Evolutionary conservation across 2,888 invertebrate genomes (phyloP).

Genomic region (Mylabris sibirica): DNA sequence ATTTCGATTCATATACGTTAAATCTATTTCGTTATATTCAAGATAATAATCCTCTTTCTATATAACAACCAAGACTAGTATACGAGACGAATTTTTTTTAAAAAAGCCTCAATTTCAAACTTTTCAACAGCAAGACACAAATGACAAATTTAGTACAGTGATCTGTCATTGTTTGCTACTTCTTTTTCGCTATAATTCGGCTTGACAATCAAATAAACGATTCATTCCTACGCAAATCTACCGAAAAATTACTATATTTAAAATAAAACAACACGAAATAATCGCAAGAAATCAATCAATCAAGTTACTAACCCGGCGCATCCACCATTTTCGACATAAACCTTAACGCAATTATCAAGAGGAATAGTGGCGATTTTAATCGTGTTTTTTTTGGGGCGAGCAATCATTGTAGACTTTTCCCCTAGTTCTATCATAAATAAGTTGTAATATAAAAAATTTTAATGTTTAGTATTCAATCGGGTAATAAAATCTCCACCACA

Average conservation of each 20-base stretch:
- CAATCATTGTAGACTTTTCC: slow-evolving; percentile 30
- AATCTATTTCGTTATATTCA: not conserved
- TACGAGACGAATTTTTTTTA: no score
- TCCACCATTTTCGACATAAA: not conserved
- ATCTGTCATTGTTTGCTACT: not conserved
- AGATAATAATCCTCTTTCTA: not conserved
- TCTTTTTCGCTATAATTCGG: not conserved
- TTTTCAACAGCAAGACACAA: not conserved
- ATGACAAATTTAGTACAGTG: not conserved
- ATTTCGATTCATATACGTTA: not conserved
- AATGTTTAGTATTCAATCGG: slow-evolving; percentile 34
- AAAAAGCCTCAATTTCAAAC: not conserved
- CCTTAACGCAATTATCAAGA: not conserved
- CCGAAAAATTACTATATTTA: no score
- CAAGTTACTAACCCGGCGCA: not conserved
- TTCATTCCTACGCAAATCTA: no score
- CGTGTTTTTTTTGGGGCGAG: no score
- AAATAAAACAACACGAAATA: not conserved
- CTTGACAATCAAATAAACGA: not conserved
- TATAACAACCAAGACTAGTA: not conserved
- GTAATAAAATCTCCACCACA: slow-evolving; percentile 41
- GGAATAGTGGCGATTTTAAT: no score
- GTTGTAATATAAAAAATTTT: slow-evolving; percentile 35
- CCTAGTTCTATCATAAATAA: slow-evolving; percentile 26
- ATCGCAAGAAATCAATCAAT: not conserved